A percentile compares a stretch with the other conserved stretches of the same genome.
phyloP scores from a whole-genome alignment of 2,113 vertebrate species.

The Dryoscopus gambensis region DNA sequence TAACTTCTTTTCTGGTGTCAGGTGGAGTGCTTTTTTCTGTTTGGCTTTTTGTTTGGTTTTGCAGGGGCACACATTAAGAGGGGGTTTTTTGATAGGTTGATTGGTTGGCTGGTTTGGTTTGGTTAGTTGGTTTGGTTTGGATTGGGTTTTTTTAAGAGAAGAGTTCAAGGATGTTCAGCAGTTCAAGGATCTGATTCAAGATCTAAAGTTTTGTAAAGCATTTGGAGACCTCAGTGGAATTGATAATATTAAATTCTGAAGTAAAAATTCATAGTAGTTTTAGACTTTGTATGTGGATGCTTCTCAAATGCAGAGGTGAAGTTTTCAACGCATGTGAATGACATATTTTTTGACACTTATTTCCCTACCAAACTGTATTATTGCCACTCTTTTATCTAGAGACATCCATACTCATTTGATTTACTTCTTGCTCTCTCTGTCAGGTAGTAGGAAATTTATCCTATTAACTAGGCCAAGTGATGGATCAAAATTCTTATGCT shows the following conservation, averaged over 20 bases:
- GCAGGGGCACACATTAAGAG: fast-evolving
- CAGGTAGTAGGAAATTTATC: not conserved
- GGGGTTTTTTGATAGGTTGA: fast-evolving
- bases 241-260: not conserved
- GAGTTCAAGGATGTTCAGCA: not conserved
- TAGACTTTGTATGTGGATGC: not conserved
- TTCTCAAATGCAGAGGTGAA: not conserved
- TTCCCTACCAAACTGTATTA: not conserved
- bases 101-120: not conserved
- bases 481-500: not conserved
- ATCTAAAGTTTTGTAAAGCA: not conserved
- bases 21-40: not conserved
- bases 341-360: not conserved
- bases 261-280: not conserved
- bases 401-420: not conserved
- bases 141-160: not conserved
- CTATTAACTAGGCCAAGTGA: not conserved
- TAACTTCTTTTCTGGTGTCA: not conserved
- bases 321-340: not conserved
- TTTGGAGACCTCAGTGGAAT: not conserved
- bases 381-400: not conserved
- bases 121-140: not conserved
- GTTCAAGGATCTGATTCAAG: not conserved
- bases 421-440: not conserved
- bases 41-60: not conserved